Percentiles rank a stretch among this genome's conserved stretches.
These are phyloP conservation scores for Pocillopora verrucosa DNA, from an alignment of 64 coral and sea anemone species.

Conservation along the genomic window DNA sequence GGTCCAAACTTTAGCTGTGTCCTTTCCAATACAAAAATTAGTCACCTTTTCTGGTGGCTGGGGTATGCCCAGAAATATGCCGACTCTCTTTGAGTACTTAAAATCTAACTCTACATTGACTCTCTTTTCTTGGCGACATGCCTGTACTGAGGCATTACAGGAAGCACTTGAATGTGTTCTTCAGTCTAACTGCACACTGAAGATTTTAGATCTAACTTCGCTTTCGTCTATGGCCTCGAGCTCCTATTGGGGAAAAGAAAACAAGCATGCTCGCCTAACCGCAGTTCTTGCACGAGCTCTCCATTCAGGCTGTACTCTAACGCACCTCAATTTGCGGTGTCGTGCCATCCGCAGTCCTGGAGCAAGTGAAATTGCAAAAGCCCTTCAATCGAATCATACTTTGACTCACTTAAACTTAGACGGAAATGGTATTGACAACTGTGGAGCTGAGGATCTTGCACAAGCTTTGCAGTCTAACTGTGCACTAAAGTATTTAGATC, in stretches of 20 bases:
- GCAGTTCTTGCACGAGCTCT: neutral
- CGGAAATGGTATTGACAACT: neutral
- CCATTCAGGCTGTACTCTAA: neutral
- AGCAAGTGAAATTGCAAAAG: neutral
- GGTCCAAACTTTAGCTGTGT: neutral
- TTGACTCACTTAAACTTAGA: neutral
- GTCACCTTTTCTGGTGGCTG: no score
- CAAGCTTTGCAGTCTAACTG: neutral
- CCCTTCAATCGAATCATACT: neutral
- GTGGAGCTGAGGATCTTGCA: neutral
- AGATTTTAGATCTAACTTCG: neutral
- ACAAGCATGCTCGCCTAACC: no score
- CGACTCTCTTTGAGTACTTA: neutral
- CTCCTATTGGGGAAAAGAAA: no score
- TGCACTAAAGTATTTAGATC: neutral
- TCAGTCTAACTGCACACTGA: neutral
- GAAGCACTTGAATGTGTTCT: neutral
- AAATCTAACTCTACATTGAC: neutral
- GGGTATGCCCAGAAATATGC: no score
- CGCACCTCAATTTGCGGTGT: neutral
- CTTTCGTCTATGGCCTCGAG: no score
- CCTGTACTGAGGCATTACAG: neutral
- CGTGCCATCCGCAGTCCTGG: neutral
- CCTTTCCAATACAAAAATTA: neutral
- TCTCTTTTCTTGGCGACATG: neutral